Percentiles rank a stretch among this genome's conserved stretches.
phyloP scores from a whole-genome alignment of 1,140 invertebrate genomes.

The Grapholita molesta region DNA sequence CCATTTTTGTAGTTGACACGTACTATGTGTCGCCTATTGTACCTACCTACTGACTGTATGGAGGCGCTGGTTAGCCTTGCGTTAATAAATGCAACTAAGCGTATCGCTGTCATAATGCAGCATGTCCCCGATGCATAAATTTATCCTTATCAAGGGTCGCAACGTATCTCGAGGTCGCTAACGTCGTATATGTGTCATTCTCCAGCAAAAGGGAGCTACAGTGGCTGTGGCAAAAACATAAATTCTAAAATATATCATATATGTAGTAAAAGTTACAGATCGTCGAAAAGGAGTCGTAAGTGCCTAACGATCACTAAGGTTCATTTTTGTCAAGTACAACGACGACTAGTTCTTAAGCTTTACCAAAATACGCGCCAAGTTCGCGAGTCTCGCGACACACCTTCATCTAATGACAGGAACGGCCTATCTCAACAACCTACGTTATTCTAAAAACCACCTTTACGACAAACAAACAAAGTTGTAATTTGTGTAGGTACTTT shows the following conservation, averaged over 20 bases:
- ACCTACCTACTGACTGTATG: background rate
- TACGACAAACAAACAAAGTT: background rate
- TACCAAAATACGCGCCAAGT: too few species aligned
- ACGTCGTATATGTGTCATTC: background rate
- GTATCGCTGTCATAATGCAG: conserved; percentile 27
- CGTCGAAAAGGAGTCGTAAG: background rate
- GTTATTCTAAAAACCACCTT: background rate
- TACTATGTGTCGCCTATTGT: background rate
- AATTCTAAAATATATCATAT: too few species aligned
- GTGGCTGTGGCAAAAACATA: background rate
- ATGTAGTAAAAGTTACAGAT: too few species aligned
- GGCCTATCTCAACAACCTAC: background rate
- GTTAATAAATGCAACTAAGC: conserved; percentile 20
- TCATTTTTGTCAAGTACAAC: too few species aligned
- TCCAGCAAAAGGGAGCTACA: background rate
- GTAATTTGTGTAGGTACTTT: background rate
- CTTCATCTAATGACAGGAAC: background rate
- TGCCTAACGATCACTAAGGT: background rate
- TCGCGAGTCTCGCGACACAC: conserved; percentile 1
- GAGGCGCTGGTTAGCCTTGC: background rate
- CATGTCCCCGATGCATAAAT: conserved; percentile 44
- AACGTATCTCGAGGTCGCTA: conserved; percentile 18
- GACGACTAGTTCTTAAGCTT: too few species aligned
- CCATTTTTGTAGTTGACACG: background rate
- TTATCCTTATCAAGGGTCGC: conserved; percentile 36